phyloP scores from a whole-genome alignment of 2,113 vertebrate genomes.

The Peromyscus maniculatus region DNA sequence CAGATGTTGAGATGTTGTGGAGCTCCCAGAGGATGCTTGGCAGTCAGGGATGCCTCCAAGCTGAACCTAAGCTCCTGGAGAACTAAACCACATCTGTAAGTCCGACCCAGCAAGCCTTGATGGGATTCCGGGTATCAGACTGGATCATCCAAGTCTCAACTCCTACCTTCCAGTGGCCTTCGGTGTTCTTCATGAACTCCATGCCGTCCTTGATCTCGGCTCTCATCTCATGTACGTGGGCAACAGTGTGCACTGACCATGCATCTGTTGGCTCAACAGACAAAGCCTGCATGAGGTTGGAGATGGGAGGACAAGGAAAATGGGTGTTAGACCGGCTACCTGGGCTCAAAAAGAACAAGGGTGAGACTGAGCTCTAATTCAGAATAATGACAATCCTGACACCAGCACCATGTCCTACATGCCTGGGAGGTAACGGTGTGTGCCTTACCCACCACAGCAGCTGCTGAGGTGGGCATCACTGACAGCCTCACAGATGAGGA shows the following conservation, averaged over 20 bases:
- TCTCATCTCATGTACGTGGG: constrained; percentile 96
- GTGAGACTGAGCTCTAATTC: background rate
- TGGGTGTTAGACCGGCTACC: rapidly evolving
- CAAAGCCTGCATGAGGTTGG: constrained; percentile 87
- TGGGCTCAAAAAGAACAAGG: rapidly evolving
- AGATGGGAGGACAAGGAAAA: rapidly evolving
- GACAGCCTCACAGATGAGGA: background rate
- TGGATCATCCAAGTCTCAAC: rapidly evolving
- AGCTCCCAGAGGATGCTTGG: background rate
- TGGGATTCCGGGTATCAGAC: rapidly evolving
- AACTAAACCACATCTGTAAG: background rate
- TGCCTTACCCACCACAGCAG: rapidly evolving
- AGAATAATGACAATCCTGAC: rapidly evolving
- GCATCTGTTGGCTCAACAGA: constrained; percentile 90
- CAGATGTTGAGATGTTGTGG: background rate
- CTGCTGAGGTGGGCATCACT: background rate
- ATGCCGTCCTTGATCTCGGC: constrained; percentile 92
- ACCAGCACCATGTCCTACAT: rapidly evolving
- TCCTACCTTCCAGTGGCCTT: constrained; percentile 94
- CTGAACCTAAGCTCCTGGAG: background rate
- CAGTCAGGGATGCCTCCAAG: too few species aligned
- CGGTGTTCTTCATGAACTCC: constrained; percentile 92
- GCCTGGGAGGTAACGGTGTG: too few species aligned
- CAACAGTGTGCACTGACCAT: constrained; percentile 94
- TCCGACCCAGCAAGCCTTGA: too few species aligned